Base-by-base conservation (phyloP, 2,113 vertebrate species). In the Callochromis pleurospilus region DNA sequence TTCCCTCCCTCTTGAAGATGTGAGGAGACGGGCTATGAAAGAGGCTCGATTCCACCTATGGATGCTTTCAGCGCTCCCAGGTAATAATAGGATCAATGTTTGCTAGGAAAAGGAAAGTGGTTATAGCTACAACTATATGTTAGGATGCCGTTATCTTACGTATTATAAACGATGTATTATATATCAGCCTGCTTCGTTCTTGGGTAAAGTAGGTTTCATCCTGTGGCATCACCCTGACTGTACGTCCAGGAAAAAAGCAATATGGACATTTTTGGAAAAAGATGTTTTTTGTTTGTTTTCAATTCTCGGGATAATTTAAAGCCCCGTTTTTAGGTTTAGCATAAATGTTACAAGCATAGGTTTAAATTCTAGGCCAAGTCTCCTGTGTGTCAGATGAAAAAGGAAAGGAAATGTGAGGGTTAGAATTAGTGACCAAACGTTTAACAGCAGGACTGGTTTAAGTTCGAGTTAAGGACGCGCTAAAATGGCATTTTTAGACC, bases 401-500 rank as follows among this genome's bases (percentile, higher is more conserved):
- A 60, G 58, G n/a, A 56, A 56, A 56, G 24, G 17, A 12, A 65
- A 65, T 11, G 9, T n/a, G 9, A n/a, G 31, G 17, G 15, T 17
- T 9, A 31, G 26, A 31, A 6, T 33, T 19, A 19, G 29, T 62
- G 29, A 33, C 0, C 58, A 33, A 10, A 19, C 2, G 9, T 17
- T 12, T 62, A 36, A 1, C 31, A 36, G 17, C 31, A 36, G 31
- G 58, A 33, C 8, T 62, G 58, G 17, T n/a, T 62, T 36, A 62
- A 62, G 17, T 62, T 36, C 3, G 2, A 36, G 17, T 62, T 62
- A 7, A 17, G 31, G 9, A 62, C 0, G 4, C 0, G 17, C 6
- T 62, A 6, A 11, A 33, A 11, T 6, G 58, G 1, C 0, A 0
- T 62, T 33, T 62, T 19, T 31, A 62, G 58, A 62, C 15, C 15